Conservation (phyloP, 2,888 invertebrate genomes). For the Beris morrisii region DNA sequence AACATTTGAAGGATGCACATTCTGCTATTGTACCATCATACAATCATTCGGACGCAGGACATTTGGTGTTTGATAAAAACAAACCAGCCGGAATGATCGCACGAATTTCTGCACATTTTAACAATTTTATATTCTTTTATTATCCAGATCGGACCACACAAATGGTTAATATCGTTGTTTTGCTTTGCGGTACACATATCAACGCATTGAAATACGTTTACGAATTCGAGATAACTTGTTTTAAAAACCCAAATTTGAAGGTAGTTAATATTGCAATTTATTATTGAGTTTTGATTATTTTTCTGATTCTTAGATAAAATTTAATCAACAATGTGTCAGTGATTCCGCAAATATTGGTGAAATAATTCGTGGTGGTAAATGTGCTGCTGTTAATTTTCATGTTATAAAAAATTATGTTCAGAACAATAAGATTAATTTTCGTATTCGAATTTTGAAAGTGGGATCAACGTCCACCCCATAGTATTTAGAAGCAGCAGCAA, state of each 20-base stretch:
- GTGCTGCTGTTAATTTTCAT: constrained; percentile 10
- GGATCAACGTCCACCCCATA: too few species aligned
- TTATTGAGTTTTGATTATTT: not conserved
- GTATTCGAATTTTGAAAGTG: constrained; percentile 20
- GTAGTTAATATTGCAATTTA: not conserved
- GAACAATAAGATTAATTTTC: constrained; percentile 7
- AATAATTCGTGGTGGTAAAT: constrained; percentile 23
- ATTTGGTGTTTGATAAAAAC: not conserved
- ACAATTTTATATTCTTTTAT: constrained; percentile 5
- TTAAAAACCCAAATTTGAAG: constrained; percentile 12
- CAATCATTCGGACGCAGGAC: not conserved
- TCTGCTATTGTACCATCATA: not conserved
- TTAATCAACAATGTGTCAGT: constrained; percentile 18
- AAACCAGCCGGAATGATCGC: not conserved
- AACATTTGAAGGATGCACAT: constrained; percentile 14
- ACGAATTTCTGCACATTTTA: not conserved
- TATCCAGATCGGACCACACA: not conserved
- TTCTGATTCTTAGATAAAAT: constrained; percentile 26
- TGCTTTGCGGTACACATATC: not conserved
- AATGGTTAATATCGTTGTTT: not conserved
- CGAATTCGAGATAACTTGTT: constrained; percentile 19
- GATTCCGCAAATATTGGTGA: constrained; percentile 23
- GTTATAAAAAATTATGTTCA: constrained; percentile 19
- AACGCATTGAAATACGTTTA: constrained; percentile 5
- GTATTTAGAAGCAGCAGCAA: too few species aligned